Conservation (phyloP, 2,797 vertebrate genomes). For the Rhadinocentrus ornatus region DNA sequence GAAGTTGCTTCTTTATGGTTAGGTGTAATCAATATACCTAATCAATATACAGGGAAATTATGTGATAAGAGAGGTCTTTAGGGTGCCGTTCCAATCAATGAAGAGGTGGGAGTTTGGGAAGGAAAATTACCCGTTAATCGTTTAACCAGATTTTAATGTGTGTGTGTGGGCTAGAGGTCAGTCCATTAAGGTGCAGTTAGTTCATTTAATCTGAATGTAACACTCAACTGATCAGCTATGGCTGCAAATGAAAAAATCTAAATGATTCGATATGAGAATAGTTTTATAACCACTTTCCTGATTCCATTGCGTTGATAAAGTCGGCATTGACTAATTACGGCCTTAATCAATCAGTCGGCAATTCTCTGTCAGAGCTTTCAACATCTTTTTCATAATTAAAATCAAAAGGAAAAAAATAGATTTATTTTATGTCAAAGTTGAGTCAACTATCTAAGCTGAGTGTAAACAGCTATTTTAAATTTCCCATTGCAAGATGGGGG, state of each 20-base stretch:
- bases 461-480: conserved; percentile 1
- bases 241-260: conserved; percentile 5
- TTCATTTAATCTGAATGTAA: conserved; percentile 35
- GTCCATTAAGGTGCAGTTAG: conserved; percentile 36
- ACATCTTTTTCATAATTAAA: conserved; percentile 47
- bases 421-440: not conserved
- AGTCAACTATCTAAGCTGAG: not conserved
- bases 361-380: conserved; percentile 59
- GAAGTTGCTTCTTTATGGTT: conserved; percentile 68
- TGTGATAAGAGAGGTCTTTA: conserved; percentile 78
- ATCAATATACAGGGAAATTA: conserved; percentile 85
- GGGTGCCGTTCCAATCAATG: conserved; percentile 78
- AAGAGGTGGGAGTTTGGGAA: conserved; percentile 72
- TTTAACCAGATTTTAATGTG: conserved; percentile 69
- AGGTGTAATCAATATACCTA: conserved; percentile 83
- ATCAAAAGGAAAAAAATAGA: not conserved
- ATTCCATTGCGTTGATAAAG: conserved; percentile 37
- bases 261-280: not conserved
- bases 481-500: not conserved
- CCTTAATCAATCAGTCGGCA: conserved; percentile 59
- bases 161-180: conserved; percentile 71
- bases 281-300: conserved; percentile 17
- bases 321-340: conserved; percentile 47
- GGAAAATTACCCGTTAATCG: conserved; percentile 76
- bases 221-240: conserved; percentile 1